Evolutionary conservation across 2,113 vertebrate species (phyloP).

Genomic region (Talpa occidentalis): DNA sequence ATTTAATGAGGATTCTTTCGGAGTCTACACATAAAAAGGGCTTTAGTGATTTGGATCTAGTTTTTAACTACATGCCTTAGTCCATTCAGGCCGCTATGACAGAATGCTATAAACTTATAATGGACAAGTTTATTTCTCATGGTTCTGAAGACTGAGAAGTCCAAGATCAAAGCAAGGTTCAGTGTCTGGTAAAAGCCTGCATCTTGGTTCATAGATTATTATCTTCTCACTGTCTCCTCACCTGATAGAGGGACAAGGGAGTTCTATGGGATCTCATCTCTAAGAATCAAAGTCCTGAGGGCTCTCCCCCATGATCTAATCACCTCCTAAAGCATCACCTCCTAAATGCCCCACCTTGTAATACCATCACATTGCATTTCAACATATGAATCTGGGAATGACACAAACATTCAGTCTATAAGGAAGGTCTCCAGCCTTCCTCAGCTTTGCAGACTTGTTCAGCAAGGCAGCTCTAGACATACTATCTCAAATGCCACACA

Average conservation of each 20-base stretch:
- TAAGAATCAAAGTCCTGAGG: background rate
- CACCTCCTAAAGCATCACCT: background rate
- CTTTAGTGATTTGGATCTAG: background rate
- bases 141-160: background rate
- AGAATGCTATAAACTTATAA: background rate
- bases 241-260: background rate
- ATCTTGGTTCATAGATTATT: background rate
- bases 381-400: background rate
- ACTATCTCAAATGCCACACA: background rate
- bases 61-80: background rate
- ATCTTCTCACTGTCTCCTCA: background rate
- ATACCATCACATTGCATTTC: background rate
- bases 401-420: background rate
- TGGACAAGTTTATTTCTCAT: background rate
- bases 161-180: background rate
- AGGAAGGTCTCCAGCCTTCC: background rate
- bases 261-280: background rate
- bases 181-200: background rate
- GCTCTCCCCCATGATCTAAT: background rate
- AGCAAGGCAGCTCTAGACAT: background rate
- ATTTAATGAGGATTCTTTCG: conserved; percentile 9
- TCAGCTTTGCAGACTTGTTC: background rate
- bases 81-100: background rate
- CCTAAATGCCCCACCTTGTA: background rate
- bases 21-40: background rate